Evolutionary conservation across 2,888 invertebrate species (phyloP).

Genomic region (Chloroclysta siterata): DNA sequence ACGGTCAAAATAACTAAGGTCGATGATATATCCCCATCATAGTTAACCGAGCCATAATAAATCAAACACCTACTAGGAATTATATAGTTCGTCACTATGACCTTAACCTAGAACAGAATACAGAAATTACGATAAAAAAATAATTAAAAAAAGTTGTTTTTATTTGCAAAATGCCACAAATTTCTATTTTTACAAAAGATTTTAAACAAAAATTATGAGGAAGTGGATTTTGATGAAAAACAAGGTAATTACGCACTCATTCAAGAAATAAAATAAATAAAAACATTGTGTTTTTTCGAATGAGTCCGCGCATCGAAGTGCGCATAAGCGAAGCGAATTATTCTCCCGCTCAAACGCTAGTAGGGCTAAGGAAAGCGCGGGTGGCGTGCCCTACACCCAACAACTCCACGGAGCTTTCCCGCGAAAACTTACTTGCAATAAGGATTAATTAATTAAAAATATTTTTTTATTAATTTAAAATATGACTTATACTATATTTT

Average conservation of each 20-base stretch:
- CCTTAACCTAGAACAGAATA: too few species aligned
- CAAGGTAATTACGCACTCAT: conserved; percentile 35
- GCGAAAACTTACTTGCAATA: conserved; percentile 64
- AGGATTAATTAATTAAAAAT: too few species aligned
- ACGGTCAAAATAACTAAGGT: neutral
- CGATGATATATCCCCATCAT: neutral
- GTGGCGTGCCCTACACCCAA: conserved; percentile 53
- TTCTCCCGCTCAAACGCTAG: conserved; percentile 57
- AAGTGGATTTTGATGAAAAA: too few species aligned
- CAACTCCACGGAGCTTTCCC: conserved; percentile 58
- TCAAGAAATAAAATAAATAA: neutral
- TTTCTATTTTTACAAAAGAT: too few species aligned
- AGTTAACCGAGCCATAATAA: neutral
- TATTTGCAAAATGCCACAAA: too few species aligned
- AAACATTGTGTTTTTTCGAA: neutral
- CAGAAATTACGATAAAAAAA: too few species aligned
- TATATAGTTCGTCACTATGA: too few species aligned
- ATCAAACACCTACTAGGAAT: too few species aligned
- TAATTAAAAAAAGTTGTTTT: too few species aligned
- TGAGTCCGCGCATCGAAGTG: conserved; percentile 66
- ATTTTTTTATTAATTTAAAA: conserved; percentile 3
- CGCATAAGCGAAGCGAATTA: conserved; percentile 65
- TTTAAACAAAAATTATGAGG: too few species aligned
- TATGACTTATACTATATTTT: neutral
- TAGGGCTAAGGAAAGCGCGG: conserved; percentile 65